Evolutionary conservation across 35 echinoderm and acorn worm genomes (phyloP).

Genomic region (Strongylocentrotus purpuratus): DNA sequence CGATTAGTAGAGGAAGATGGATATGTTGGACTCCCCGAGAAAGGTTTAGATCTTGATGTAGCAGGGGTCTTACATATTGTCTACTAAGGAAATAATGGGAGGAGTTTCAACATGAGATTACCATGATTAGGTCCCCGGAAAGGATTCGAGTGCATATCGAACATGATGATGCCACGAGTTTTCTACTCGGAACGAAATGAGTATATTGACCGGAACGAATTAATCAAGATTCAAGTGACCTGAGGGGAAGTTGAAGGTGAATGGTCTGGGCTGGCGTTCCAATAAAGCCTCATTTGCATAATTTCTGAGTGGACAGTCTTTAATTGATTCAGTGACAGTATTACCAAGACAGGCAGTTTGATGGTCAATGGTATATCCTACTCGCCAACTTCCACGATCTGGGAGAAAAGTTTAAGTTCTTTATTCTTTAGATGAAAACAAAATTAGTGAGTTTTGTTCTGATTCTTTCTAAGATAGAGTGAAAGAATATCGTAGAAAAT

Average conservation of each 20-base stretch:
- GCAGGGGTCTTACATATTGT: too few relatives aligned
- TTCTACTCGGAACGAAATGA: neutral
- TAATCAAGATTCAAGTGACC: neutral
- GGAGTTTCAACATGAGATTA: neutral
- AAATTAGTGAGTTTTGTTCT: too few relatives aligned
- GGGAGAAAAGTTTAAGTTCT: too few relatives aligned
- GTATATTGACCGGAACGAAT: neutral
- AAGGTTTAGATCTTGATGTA: too few relatives aligned
- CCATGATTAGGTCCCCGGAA: neutral
- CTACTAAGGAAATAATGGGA: neutral
- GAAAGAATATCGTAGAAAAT: too few relatives aligned
- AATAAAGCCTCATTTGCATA: conserved; percentile 11
- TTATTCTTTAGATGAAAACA: too few relatives aligned
- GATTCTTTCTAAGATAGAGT: too few relatives aligned
- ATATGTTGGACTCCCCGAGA: too few relatives aligned
- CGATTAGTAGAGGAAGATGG: too few relatives aligned
- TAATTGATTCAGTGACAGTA: neutral
- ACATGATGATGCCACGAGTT: neutral
- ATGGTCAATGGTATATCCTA: too few relatives aligned
- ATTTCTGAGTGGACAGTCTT: neutral
- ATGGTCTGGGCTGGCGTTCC: neutral
- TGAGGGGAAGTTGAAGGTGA: neutral
- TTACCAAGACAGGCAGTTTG: neutral
- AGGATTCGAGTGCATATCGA: neutral
- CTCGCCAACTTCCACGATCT: too few relatives aligned